Evolutionary conservation across 1,140 invertebrate species (phyloP).

Genomic region (Meloidogyne exigua): DNA sequence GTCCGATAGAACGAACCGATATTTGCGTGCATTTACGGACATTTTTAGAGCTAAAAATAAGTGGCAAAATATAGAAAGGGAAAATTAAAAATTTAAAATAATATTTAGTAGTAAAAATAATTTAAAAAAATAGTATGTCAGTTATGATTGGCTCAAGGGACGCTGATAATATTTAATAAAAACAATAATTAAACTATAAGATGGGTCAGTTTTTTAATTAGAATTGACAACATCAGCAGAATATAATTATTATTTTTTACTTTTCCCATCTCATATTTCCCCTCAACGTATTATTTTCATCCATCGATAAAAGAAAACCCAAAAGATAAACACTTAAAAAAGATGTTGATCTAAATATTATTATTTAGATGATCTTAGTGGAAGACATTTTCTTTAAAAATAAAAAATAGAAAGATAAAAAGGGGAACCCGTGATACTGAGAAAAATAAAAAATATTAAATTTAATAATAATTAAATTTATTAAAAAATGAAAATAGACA

Average conservation of each 20-base stretch:
- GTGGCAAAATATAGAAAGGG: not conserved
- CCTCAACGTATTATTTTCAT: not conserved
- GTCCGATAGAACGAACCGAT: not conserved
- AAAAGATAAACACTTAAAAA: too few species aligned
- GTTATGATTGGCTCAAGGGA: not conserved
- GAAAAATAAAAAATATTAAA: too few species aligned
- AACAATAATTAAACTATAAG: not conserved
- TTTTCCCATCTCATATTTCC: not conserved
- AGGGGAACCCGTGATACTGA: too few species aligned
- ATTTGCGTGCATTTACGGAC: not conserved
- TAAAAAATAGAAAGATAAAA: too few species aligned
- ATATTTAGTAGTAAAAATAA: not conserved
- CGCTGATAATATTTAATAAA: not conserved
- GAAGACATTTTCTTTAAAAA: too few species aligned
- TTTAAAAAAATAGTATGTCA: not conserved
- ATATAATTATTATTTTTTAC: not conserved
- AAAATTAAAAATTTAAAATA: too few species aligned
- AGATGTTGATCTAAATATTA: too few species aligned
- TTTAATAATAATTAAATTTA: too few species aligned
- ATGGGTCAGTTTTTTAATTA: not conserved
- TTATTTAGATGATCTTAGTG: too few species aligned
- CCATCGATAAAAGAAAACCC: slow-evolving; percentile 1
- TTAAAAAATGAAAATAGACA: too few species aligned
- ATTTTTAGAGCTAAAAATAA: not conserved
- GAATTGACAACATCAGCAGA: not conserved